Base-by-base conservation (phyloP, 2,888 invertebrate genomes). In the Caenorhabditis sp. region DNA sequence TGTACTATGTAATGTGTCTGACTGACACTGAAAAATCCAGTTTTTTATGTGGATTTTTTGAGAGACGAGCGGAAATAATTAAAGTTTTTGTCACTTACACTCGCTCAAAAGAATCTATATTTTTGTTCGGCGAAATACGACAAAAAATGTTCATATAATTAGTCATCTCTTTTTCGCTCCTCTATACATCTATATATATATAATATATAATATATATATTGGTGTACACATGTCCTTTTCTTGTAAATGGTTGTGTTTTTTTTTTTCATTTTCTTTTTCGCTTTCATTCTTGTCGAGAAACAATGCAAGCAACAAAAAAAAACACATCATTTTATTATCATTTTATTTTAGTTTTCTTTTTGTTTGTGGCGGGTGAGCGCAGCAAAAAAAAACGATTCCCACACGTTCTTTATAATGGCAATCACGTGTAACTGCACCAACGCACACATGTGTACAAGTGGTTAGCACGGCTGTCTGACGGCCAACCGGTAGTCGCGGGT, bases 241-340 rank as follows among this genome's bases (percentile, higher is more conserved):
- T 43, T 43, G 43, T 43, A 43, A 43, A 43, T 43, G 43, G 43
- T 43, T 43, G 31, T 43, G n/a, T n/a, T n/a, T n/a, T n/a, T n/a
- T n/a, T n/a, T n/a, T n/a, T n/a, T n/a, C n/a, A n/a, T n/a, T n/a
- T n/a, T n/a, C n/a, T 43, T 17, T 43, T 43, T 43, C 43, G 10
- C 43, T 43, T 43, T 43, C 43, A 43, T 43, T 43, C 43, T 43
- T 43, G 14, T 43, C 43, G 31, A 31, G 31, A 31, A 31, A 31
- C 31, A 31, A 31, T 31, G 43, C 43, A 17, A 43, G 43, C 12
- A 43, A 17, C 5, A 43, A 43, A 43, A 10, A 43, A 43, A 43
- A 2, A 10, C 12, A 43, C 17, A 43, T 17, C 31, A 31, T 43
- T 14, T 12, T 43, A 12, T 7, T 17, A 43, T 43, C 17, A 43